phyloP scores from a whole-genome alignment of 2,797 vertebrate genomes.

The Galago senegalensis region DNA sequence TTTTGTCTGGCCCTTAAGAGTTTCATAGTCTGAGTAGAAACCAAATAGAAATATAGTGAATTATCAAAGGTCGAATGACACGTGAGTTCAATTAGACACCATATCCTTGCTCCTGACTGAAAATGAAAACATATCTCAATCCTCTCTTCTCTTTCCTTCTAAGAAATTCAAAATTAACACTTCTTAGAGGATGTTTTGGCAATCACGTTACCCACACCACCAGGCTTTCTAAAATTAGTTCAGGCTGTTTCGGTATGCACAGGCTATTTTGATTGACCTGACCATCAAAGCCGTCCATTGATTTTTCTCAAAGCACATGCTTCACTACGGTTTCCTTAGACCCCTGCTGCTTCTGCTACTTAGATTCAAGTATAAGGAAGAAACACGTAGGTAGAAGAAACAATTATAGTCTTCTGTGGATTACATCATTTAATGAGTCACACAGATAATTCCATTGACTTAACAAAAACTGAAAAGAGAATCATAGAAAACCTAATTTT shows the following conservation, averaged over 20 bases:
- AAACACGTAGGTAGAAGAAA: slow-evolving; percentile 31
- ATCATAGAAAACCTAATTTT: slow-evolving; percentile 35
- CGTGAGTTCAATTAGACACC: neutral
- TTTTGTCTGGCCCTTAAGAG: neutral
- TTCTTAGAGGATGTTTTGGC: slow-evolving; percentile 24
- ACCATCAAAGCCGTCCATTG: slow-evolving; percentile 57
- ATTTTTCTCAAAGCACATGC: slow-evolving; percentile 56
- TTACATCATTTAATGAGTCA: neutral
- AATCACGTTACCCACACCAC: neutral
- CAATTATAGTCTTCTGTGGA: neutral
- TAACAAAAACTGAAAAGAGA: slow-evolving; percentile 31
- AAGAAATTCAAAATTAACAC: slow-evolving; percentile 32
- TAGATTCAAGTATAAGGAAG: slow-evolving; percentile 53
- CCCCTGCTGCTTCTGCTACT: slow-evolving; percentile 25
- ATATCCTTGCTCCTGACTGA: neutral
- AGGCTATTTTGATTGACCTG: slow-evolving; percentile 51
- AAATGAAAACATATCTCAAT: neutral
- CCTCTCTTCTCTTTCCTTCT: neutral
- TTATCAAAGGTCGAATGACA: slow-evolving; percentile 35
- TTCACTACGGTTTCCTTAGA: slow-evolving; percentile 43
- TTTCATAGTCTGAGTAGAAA: neutral
- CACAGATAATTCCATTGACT: slow-evolving; percentile 31
- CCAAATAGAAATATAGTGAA: neutral
- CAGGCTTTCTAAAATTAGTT: slow-evolving; percentile 22
- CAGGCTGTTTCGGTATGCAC: neutral